Conservation (phyloP, 2,113 vertebrate species). For the Cyanoliseus patagonus region DNA sequence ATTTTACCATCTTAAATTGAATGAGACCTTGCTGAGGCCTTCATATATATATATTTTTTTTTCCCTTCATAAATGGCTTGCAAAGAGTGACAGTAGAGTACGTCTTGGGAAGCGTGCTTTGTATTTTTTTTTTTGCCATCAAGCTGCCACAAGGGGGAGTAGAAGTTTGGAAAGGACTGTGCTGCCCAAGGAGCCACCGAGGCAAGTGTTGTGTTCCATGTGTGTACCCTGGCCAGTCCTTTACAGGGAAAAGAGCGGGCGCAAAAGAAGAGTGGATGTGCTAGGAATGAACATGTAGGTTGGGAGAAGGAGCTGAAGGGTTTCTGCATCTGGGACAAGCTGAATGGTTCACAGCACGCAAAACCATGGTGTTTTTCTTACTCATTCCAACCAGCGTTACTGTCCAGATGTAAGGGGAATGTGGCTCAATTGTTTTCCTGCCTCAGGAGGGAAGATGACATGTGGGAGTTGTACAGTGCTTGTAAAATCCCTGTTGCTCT, state of each 20-base stretch:
- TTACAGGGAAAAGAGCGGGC: neutral
- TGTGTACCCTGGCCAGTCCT: neutral
- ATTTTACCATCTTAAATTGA: neutral
- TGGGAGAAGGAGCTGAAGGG: neutral
- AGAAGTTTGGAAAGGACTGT: slow-evolving; percentile 53
- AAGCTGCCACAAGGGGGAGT: slow-evolving; percentile 68
- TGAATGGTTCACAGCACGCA: neutral
- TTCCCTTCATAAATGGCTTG: neutral
- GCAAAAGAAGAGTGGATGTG: neutral
- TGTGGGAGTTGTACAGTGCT: slow-evolving; percentile 17
- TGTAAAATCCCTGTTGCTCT: slow-evolving; percentile 13
- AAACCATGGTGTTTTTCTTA: neutral
- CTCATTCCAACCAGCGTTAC: slow-evolving; percentile 1
- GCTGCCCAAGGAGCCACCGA: neutral
- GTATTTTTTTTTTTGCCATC: neutral
- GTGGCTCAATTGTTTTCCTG: slow-evolving; percentile 5
- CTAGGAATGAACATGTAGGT: neutral
- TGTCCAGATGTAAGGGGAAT: slow-evolving; percentile 16
- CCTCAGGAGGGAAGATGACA: neutral
- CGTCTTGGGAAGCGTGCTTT: neutral
- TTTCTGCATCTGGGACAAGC: neutral
- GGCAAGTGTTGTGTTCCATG: neutral
- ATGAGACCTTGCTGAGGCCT: neutral
- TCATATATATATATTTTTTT: neutral
- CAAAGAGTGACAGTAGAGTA: neutral